Conservation (phyloP, 2,113 vertebrate species). For the Camelus dromedarius region DNA sequence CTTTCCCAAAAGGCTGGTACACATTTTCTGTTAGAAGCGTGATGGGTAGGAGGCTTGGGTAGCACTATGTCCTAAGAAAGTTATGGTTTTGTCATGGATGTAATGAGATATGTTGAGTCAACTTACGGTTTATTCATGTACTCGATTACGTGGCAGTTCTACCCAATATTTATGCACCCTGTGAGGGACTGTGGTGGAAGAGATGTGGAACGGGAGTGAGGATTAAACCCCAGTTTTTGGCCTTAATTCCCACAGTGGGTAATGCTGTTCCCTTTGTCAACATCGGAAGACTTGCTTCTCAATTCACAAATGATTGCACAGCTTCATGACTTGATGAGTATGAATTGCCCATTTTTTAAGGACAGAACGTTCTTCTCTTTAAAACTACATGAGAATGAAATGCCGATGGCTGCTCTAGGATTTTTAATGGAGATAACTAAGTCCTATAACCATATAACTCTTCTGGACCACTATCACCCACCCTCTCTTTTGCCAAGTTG, state of each 20-base stretch:
- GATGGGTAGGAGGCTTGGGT: neutral
- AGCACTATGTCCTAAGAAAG: neutral
- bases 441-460: neutral
- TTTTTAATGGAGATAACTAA: slow-evolving; percentile 15
- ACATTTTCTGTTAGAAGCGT: neutral
- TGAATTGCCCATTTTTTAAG: neutral
- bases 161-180: neutral
- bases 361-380: neutral
- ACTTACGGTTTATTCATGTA: neutral
- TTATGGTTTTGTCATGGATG: neutral
- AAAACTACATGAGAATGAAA: neutral
- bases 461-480: slow-evolving; percentile 24
- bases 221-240: neutral
- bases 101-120: neutral
- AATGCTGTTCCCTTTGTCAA: neutral
- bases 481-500: slow-evolving; percentile 58
- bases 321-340: neutral
- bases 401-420: neutral
- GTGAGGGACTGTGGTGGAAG: neutral
- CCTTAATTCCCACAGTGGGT: neutral
- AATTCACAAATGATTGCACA: neutral
- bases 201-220: neutral
- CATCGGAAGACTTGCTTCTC: neutral
- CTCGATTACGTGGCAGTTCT: neutral
- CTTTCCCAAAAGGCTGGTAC: neutral